A percentile compares a stretch with the other conserved stretches of the same genome.
These are phyloP conservation scores for Resseliella maxima DNA, from an alignment of 2,888 invertebrate species.

Conservation along the genomic window DNA sequence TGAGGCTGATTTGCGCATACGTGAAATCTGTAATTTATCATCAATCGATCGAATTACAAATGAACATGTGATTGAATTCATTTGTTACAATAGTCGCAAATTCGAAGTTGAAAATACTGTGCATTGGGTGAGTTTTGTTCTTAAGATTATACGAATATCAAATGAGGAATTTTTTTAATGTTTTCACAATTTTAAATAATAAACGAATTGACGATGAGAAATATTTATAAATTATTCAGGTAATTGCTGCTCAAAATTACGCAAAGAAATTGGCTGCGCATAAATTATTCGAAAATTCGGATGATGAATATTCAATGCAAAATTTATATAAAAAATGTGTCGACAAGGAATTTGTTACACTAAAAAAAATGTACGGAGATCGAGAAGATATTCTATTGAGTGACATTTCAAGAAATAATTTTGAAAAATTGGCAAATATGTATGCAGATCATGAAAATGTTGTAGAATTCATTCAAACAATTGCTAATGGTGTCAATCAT, in stretches of 20 bases:
- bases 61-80: constrained; percentile 10
- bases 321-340: neutral
- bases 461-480: neutral
- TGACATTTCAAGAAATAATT: neutral
- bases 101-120: constrained; percentile 26
- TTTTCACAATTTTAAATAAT: no score
- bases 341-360: neutral
- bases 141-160: no score
- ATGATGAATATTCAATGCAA: neutral
- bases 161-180: no score
- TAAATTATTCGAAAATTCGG: neutral
- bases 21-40: neutral
- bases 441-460: neutral
- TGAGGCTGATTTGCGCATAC: constrained; percentile 34
- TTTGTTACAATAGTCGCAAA: neutral
- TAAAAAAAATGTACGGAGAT: constrained; percentile 32
- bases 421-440: neutral
- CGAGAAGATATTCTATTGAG: neutral
- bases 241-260: constrained; percentile 30
- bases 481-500: neutral
- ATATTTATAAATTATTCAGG: no score
- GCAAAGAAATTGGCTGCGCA: constrained; percentile 19
- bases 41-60: neutral
- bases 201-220: no score
- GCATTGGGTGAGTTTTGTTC: constrained; percentile 23